Conservation (phyloP, 2,113 vertebrate genomes). For the Tetrax tetrax region DNA sequence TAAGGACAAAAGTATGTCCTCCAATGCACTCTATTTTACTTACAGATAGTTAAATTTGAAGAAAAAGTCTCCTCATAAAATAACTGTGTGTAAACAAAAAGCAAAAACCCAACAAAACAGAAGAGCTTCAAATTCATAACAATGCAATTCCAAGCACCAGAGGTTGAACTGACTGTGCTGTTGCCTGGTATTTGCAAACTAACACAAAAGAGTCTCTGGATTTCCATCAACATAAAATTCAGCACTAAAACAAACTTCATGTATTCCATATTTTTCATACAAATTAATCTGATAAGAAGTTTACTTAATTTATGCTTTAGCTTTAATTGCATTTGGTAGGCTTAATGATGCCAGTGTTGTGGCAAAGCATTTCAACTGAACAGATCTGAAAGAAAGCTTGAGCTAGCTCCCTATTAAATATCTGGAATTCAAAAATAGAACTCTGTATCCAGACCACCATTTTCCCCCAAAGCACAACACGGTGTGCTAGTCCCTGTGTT, state of each 20-base stretch:
- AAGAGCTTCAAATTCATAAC: not conserved
- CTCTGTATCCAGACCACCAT: not conserved
- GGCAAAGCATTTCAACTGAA: not conserved
- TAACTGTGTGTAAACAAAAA: not conserved
- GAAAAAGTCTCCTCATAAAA: not conserved
- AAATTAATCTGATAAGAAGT: not conserved
- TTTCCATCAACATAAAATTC: not conserved
- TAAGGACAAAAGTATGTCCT: not conserved
- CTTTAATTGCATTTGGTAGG: not conserved
- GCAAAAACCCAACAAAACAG: not conserved
- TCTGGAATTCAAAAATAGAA: not conserved
- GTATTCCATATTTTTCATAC: not conserved
- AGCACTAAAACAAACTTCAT: not conserved
- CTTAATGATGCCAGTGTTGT: not conserved
- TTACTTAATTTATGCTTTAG: not conserved
- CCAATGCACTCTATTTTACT: not conserved
- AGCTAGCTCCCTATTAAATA: not conserved
- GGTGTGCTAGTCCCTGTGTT: not conserved
- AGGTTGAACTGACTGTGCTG: not conserved
- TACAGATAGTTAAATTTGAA: not conserved
- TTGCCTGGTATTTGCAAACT: not conserved
- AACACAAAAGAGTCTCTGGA: not conserved
- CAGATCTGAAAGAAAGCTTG: not conserved
- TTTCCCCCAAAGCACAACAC: not conserved
- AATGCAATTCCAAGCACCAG: not conserved